Percentiles rank a stretch among this genome's conserved stretches.
Conservation (phyloP, 2,797 vertebrate species). For the Bovichtus diacanthus region DNA sequence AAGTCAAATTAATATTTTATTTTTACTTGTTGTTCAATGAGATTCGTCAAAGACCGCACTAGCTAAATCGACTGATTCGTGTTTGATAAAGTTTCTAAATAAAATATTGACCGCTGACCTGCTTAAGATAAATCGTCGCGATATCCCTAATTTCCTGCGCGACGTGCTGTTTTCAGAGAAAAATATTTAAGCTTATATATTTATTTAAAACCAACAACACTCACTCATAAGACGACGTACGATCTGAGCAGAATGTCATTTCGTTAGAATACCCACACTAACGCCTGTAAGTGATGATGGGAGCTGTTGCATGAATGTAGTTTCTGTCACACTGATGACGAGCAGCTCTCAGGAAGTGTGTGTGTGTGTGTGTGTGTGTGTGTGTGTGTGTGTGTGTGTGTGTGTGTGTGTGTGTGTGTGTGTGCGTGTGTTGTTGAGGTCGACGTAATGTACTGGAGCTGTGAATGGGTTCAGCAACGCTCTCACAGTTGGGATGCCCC, state of each 20-base stretch:
- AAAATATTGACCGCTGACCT: neutral
- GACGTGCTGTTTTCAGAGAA: neutral
- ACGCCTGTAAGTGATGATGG: slow-evolving; percentile 1
- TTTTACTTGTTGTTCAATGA: no score
- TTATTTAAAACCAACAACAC: neutral
- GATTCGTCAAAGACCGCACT: neutral
- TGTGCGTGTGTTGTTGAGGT: neutral
- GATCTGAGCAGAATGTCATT: neutral
- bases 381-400: neutral
- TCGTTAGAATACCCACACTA: neutral
- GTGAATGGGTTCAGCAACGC: slow-evolving; percentile 36
- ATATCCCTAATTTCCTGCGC: neutral
- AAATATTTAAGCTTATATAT: no score
- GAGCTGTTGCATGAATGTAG: neutral
- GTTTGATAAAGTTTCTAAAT: slow-evolving; percentile 6
- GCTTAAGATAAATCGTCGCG: no score
- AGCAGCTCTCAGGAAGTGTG: slow-evolving; percentile 28
- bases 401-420: slow-evolving; percentile 5
- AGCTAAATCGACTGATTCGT: no score
- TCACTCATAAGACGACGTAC: neutral
- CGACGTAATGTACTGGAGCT: slow-evolving; percentile 26
- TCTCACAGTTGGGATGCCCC: slow-evolving; percentile 29
- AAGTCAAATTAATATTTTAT: neutral
- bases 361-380: neutral
- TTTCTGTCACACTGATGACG: slow-evolving; percentile 28